A percentile compares a stretch with the other conserved stretches of the same genome.
phyloP scores from a whole-genome alignment of 2,797 vertebrate species.

The Trachops cirrhosus region DNA sequence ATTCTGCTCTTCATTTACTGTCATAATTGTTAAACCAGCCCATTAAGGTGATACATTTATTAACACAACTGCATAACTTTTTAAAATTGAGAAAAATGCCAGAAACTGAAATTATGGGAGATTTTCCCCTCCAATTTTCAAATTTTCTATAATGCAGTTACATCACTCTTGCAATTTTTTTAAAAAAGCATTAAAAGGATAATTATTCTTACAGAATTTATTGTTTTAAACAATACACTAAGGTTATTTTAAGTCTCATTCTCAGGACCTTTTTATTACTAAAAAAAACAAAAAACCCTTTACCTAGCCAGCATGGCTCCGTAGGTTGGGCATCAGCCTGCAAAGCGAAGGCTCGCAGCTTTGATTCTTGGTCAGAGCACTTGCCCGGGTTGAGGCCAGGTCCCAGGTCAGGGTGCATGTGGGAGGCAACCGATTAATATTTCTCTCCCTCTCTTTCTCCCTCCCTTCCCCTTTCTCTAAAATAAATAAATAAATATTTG shows the following conservation, averaged over 20 bases:
- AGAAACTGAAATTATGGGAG: constrained; percentile 29
- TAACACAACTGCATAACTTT: background rate
- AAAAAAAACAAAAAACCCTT: background rate
- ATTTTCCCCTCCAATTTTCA: background rate
- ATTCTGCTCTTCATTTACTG: background rate
- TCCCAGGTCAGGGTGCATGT: background rate
- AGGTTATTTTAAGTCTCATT: background rate
- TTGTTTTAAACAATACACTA: background rate
- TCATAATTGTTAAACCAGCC: constrained; percentile 20
- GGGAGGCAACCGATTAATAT: background rate
- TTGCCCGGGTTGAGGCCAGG: no score
- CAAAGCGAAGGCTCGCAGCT: background rate
- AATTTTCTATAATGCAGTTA: constrained; percentile 37
- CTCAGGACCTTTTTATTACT: constrained; percentile 19
- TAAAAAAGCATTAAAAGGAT: background rate
- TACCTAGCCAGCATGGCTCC: background rate
- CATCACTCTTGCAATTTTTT: constrained; percentile 18
- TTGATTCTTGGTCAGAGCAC: background rate
- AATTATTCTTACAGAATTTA: background rate
- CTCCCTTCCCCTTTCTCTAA: background rate
- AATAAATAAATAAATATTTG: background rate
- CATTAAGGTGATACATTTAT: background rate
- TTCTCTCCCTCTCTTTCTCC: background rate
- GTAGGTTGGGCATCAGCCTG: background rate
- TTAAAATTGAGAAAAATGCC: constrained; percentile 43